Evolutionary conservation across 2,888 invertebrate species (phyloP).

Genomic region (Heliconius ethilla): DNA sequence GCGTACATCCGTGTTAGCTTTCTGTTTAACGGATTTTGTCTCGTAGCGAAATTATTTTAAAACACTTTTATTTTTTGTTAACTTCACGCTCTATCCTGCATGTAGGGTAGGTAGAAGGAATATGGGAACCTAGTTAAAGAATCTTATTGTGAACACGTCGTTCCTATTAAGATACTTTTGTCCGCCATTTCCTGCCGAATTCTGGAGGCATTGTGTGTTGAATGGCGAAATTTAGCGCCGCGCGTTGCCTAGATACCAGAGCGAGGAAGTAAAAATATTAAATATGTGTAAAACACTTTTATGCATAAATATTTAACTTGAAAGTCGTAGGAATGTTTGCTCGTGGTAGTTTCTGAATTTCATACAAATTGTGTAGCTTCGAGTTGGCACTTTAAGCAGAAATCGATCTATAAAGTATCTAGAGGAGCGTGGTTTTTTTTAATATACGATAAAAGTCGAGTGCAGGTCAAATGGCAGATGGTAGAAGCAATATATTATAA

Average conservation of each 20-base stretch:
- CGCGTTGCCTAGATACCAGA: too few relatives aligned
- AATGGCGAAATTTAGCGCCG: too few relatives aligned
- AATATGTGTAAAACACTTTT: slow-evolving; percentile 20
- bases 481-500: background rate
- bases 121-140: too few relatives aligned
- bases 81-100: too few relatives aligned
- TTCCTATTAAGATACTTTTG: too few relatives aligned
- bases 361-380: slow-evolving; percentile 37
- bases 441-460: slow-evolving; percentile 24
- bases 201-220: too few relatives aligned
- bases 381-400: slow-evolving; percentile 38
- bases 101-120: too few relatives aligned
- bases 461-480: background rate
- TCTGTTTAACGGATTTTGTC: slow-evolving; percentile 32
- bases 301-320: slow-evolving; percentile 17
- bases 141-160: too few relatives aligned
- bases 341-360: slow-evolving; percentile 31
- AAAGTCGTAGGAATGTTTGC: slow-evolving; percentile 30
- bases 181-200: too few relatives aligned
- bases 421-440: slow-evolving; percentile 32
- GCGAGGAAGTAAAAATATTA: too few relatives aligned
- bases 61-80: slow-evolving; percentile 16
- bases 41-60: slow-evolving; percentile 33
- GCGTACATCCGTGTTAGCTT: slow-evolving; percentile 6
- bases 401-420: slow-evolving; percentile 32